Conservation (phyloP, 2,797 vertebrate species). For the Bucorvus abyssinicus region DNA sequence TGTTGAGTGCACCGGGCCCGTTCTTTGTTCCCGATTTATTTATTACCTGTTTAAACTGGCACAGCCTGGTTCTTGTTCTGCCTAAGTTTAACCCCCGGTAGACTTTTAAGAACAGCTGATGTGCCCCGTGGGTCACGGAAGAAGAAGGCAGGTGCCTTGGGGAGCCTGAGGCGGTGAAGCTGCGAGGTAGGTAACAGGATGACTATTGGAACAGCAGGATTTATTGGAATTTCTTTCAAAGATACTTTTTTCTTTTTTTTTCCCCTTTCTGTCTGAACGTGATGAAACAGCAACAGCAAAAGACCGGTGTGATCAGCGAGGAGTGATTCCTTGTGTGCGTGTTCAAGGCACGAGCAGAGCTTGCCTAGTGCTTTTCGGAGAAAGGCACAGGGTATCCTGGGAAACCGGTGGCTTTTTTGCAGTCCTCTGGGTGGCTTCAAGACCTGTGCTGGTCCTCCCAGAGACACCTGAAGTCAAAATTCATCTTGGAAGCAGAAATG, state of each 20-base stretch:
- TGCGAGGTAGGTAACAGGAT: slow-evolving; percentile 49
- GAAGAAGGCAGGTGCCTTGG: not conserved
- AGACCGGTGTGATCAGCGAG: accelerated
- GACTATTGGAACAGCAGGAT: not conserved
- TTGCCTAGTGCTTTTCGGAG: not conserved
- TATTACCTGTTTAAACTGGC: not conserved
- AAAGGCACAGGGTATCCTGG: not conserved
- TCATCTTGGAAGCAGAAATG: slow-evolving; percentile 37
- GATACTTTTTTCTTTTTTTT: not conserved
- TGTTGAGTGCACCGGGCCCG: not conserved
- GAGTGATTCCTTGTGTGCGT: not conserved
- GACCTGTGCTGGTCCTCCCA: not conserved
- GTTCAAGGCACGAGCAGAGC: not conserved
- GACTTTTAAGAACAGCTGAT: not conserved
- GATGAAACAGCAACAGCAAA: not conserved
- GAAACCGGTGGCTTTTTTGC: not conserved
- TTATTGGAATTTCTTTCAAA: not conserved
- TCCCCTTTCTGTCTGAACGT: not conserved
- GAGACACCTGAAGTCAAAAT: not conserved
- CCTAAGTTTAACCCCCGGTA: not conserved
- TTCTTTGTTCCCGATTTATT: not conserved
- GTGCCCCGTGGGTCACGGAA: not conserved
- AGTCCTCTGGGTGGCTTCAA: not conserved
- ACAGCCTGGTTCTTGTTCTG: not conserved
- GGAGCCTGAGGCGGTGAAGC: not conserved